A percentile compares a stretch with the other conserved stretches of the same genome.
Conservation (phyloP, 2,888 invertebrate genomes). For the Athripsodes cinereus region DNA sequence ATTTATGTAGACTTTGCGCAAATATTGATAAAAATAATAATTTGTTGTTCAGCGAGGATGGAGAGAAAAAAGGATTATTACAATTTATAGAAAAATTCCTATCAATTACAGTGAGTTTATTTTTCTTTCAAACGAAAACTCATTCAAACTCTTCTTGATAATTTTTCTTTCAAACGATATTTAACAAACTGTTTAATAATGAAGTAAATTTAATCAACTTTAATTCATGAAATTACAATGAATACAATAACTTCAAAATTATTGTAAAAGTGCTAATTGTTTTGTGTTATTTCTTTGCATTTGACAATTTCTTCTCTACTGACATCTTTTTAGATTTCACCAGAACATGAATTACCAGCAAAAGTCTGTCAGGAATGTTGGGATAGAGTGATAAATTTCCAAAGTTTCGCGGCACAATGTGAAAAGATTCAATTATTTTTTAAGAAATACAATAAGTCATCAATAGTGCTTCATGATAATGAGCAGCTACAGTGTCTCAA, state of each 20-base stretch:
- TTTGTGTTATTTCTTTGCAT: too few species aligned
- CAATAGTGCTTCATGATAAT: slow-evolving; percentile 5
- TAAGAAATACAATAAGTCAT: slow-evolving; percentile 4
- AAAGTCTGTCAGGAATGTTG: slow-evolving; percentile 20
- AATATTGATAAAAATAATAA: slow-evolving; percentile 11
- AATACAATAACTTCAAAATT: too few species aligned
- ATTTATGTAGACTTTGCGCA: slow-evolving; percentile 21
- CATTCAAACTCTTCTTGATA: too few species aligned
- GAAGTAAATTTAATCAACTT: too few species aligned
- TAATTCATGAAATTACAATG: too few species aligned
- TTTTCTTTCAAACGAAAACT: background rate
- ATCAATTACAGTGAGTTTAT: slow-evolving; percentile 15
- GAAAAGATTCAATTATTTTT: slow-evolving; percentile 16
- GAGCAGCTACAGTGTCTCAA: slow-evolving; percentile 17
- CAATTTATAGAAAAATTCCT: slow-evolving; percentile 22
- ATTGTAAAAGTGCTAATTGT: too few species aligned
- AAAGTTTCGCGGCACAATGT: slow-evolving; percentile 19
- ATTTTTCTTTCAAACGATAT: too few species aligned
- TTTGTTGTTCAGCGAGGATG: slow-evolving; percentile 15
- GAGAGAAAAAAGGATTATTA: slow-evolving; percentile 18
- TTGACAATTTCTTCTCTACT: too few species aligned
- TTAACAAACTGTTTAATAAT: too few species aligned
- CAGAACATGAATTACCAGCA: slow-evolving; percentile 14
- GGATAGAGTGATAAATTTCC: slow-evolving; percentile 17
- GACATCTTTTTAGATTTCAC: slow-evolving; percentile 10